Evolutionary conservation across 2,113 vertebrate species (phyloP), one percentile per base, ranked within the genome.

Genomic region (Ceratotherium simum): DNA sequence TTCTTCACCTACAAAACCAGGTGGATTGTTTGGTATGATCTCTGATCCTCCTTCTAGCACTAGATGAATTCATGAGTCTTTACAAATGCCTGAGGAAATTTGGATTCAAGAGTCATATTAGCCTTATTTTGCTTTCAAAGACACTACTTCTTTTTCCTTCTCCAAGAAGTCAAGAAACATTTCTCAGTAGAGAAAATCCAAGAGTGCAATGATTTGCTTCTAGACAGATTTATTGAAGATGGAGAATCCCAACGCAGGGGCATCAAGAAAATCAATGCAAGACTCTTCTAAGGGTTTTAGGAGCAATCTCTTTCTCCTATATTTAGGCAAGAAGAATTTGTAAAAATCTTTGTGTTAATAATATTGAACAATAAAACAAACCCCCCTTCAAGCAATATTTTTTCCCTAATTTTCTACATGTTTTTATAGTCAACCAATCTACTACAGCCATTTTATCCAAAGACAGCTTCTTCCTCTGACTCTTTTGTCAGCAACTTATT

Each of bases 171-270:
- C 78, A 93, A 48, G 51, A 95, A 97, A 75, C 33, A 33, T 82
- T 80, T 97, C 96, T 94, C 39, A 97, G 78, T 13, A 86, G n/a
- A 96, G 73, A 97, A 98, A 96, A 96, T 95, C 90, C 78, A 87
- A n/a, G 23, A 81, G 8, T 9, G 17, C 33, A 83, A 58, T 78
- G 69, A 20, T 62, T 90, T 58, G 33, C 39, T 97, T 96, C 70
- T 70, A 92, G 87, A 90, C 42, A 97, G 58, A 96, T 96, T 97
- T 96, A 93, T 36, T 79, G 92, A 92, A 75, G 33, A 81, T 46
- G 56, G n/a, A 95, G 82, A 94, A 88, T 90, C 62, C 54, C 69
- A 95, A 96, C 46, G 31, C 33, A 90, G 1, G 12, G 16, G 29
- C 67, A 95, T 58, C 33, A 82, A 92, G 64, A 93, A 96, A 97